phyloP scores from a whole-genome alignment of 2,797 vertebrate species.

The Ctenopoma kingsleyae region DNA sequence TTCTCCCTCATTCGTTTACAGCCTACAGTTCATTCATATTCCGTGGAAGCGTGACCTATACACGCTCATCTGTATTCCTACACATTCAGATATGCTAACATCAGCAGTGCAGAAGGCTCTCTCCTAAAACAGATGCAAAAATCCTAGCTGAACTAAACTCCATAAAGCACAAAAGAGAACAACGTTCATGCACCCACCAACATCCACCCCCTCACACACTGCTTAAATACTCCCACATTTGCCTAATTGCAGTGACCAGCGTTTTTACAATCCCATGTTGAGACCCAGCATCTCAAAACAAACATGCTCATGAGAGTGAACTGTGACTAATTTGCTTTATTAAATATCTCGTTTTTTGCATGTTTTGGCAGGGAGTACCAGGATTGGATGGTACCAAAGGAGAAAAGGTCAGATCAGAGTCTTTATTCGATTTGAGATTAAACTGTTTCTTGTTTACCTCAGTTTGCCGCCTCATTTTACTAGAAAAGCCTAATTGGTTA shows the following conservation, averaged over 20 bases:
- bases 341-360: conserved; percentile 37
- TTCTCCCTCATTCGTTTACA: conserved; percentile 36
- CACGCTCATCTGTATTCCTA: conserved; percentile 50
- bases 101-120: conserved; percentile 51
- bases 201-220: conserved; percentile 5
- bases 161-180: conserved; percentile 27
- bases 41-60: conserved; percentile 46
- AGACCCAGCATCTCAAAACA: conserved; percentile 14
- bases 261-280: conserved; percentile 1
- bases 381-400: conserved; percentile 75
- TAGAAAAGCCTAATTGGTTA: conserved; percentile 3
- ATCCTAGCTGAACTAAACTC: conserved; percentile 32
- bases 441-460: conserved; percentile 15
- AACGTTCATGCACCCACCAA: neutral
- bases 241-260: conserved; percentile 26
- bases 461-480: neutral
- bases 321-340: conserved; percentile 32
- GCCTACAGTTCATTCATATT: conserved; percentile 56
- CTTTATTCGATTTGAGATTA: conserved; percentile 15
- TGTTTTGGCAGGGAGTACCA: conserved; percentile 70
- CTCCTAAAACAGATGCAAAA: conserved; percentile 43
- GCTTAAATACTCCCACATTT: conserved; percentile 18
- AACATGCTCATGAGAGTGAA: conserved; percentile 8
- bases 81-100: conserved; percentile 58
- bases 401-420: conserved; percentile 73